Evolutionary conservation across 2,888 invertebrate genomes (phyloP), one percentile per base, ranked within the genome.

Genomic region (Lithophane ornitopus): DNA sequence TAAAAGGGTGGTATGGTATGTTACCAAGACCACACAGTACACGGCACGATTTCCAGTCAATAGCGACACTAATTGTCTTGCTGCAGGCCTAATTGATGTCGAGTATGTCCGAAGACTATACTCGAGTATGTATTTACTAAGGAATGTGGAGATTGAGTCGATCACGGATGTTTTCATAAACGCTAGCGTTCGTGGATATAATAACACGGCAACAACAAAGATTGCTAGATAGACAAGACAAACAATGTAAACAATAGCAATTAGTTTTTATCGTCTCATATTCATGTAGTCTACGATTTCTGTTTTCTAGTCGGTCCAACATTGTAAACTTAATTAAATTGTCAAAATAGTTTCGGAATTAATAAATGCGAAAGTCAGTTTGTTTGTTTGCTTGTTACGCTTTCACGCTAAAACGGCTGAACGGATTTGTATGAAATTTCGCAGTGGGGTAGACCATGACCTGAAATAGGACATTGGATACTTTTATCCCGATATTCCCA

Each of bases 41-140:
- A 52, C 46, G 9, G 49, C 82, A 65, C 63, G 68, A 82, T 82
- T 78, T 74, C 78, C 65, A 74, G 69, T 49, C 70, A 70, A 68
- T 85, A 70, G 56, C 72, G 62, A 76, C 63, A 62, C 76, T 83
- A 86, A 85, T 84, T 83, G 70, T 77, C 26, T 74, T 26, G 68
- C 86, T 81, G 63, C 58, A 70, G 65, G 84, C 70, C 54, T 75
- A 77, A 83, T 75, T 72, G 74, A 77, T 74, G 73, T 66, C 69
- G 73, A 75, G 61, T 41, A 76, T 73, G 68, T 65, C 62, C 66
- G 22, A 52, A 62, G 83, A 66, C n/a, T 68, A 39, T 61, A 41
- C 52, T n/a, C 16, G n/a, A 65, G 52, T 63, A 58, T 74, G 54
- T 73, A 71, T 52, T 84, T 82, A 74, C 69, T 11, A 26, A 74